Conservation (phyloP, 37 sponge, comb jelly and placozoan species). For the Mnemiopsis leidyi region DNA sequence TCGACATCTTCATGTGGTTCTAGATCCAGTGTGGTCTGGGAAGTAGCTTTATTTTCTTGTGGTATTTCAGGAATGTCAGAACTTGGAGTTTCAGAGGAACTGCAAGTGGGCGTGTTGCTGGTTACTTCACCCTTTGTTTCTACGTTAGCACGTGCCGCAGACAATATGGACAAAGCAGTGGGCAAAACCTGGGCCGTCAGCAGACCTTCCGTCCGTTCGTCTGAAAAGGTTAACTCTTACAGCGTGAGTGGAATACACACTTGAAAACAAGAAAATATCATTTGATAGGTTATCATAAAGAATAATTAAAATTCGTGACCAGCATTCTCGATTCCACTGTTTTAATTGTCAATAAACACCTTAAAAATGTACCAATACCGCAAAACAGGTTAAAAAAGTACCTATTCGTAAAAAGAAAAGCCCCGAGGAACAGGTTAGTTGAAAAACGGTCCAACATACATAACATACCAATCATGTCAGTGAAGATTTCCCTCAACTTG, state of each 20-base stretch:
- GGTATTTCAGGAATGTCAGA: background rate
- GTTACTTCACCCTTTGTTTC: conserved; percentile 40
- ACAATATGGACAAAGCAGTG: conserved; percentile 26
- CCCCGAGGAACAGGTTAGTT: no score
- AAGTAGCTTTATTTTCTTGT: background rate
- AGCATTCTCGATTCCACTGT: no score
- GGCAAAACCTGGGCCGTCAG: conserved; percentile 3
- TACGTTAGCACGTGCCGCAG: conserved; percentile 36
- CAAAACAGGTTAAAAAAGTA: no score
- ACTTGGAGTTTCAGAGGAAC: background rate
- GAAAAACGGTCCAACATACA: no score
- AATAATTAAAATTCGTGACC: no score
- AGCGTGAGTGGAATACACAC: no score
- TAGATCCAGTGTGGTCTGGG: background rate
- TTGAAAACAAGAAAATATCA: no score
- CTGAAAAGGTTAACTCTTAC: conserved; percentile 13
- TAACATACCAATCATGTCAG: background rate
- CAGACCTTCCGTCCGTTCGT: background rate
- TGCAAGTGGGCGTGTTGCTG: background rate
- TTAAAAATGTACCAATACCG: no score
- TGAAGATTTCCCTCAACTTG: background rate
- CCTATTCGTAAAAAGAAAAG: no score
- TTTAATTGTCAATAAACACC: no score
- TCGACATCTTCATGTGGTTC: background rate
- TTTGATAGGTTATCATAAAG: no score